Conservation (phyloP, 92 coral and sea anemone genomes). For the Blastomussa wellsi region DNA sequence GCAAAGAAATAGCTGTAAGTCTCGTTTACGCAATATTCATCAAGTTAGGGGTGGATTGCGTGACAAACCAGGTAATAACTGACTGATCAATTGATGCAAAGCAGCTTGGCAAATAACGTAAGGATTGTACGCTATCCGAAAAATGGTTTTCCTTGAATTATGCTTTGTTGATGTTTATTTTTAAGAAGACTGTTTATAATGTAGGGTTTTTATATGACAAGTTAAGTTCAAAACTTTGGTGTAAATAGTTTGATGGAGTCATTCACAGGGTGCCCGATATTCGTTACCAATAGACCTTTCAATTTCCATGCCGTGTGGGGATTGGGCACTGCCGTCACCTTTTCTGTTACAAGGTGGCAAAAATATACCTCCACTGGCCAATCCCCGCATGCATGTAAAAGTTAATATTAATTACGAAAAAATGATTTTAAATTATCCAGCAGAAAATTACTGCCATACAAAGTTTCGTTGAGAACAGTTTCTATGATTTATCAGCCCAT, state of each 20-base stretch:
- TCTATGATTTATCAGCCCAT: background rate
- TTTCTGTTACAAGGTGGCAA: no score
- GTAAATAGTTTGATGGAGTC: conserved; percentile 1
- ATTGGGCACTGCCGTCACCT: no score
- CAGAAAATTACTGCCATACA: no score
- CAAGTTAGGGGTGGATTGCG: background rate
- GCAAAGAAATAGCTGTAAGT: background rate
- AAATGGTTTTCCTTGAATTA: background rate
- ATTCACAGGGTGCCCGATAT: background rate
- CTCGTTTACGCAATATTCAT: background rate
- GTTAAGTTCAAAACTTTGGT: background rate
- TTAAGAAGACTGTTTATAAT: background rate
- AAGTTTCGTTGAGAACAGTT: background rate
- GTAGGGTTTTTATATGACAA: background rate
- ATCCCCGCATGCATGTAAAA: no score
- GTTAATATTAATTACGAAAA: no score
- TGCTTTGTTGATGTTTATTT: background rate
- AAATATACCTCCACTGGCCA: no score
- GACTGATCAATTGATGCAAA: background rate
- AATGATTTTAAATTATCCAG: background rate
- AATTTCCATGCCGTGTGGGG: no score
- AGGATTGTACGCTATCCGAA: background rate
- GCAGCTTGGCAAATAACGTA: background rate
- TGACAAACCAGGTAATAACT: background rate
- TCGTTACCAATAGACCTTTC: no score